Percentiles rank a stretch among this genome's conserved stretches.
Evolutionary conservation across 2,797 vertebrate genomes (phyloP).

Genomic region (Hippoglossus hippoglossus): DNA sequence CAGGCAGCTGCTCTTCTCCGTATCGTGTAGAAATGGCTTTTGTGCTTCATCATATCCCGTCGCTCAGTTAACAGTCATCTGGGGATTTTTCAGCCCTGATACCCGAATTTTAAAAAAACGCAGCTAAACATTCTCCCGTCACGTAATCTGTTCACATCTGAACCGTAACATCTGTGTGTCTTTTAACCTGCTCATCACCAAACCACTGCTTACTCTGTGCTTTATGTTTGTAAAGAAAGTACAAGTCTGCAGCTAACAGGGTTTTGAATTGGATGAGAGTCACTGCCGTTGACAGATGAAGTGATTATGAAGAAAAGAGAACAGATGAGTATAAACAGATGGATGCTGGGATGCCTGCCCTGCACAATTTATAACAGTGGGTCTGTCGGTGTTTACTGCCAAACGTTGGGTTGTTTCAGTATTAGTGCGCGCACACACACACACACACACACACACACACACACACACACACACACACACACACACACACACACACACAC

Average conservation of each 20-base stretch:
- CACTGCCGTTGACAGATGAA: conserved; percentile 44
- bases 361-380: conserved; percentile 46
- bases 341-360: conserved; percentile 50
- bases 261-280: conserved; percentile 10
- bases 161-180: background rate
- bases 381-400: conserved; percentile 52
- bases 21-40: too few relatives aligned
- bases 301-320: conserved; percentile 40
- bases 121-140: too few relatives aligned
- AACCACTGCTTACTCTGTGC: background rate
- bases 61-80: background rate
- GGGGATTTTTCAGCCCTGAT: too few relatives aligned
- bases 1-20: conserved; percentile 53
- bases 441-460: conserved; percentile 10
- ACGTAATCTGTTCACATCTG: too few relatives aligned
- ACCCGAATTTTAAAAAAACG: too few relatives aligned
- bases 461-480: conserved; percentile 11
- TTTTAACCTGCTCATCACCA: conserved; percentile 34
- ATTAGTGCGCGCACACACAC: conserved; percentile 23
- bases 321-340: conserved; percentile 66
- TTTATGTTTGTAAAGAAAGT: conserved; percentile 6
- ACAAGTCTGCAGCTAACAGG: conserved; percentile 10
- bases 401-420: conserved; percentile 51
- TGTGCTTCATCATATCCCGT: background rate
- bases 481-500: conserved; percentile 9